Conservation (phyloP, 1,140 invertebrate genomes). For the Euschistus heros region DNA sequence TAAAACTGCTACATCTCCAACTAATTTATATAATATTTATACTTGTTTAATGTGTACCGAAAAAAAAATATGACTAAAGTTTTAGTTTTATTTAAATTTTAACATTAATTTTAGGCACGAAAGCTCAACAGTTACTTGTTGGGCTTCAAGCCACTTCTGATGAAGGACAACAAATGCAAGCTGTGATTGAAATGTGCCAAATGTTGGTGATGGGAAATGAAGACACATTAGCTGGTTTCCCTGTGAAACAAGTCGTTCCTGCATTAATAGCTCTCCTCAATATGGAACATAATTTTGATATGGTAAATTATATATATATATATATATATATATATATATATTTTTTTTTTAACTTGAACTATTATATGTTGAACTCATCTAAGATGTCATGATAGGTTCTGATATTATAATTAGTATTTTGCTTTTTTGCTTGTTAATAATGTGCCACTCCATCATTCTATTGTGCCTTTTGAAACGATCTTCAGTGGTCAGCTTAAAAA, state of each 20-base stretch:
- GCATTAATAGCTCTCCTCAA: conserved; percentile 77
- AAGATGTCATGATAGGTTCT: no score
- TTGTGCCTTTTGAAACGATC: no score
- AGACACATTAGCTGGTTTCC: conserved; percentile 94
- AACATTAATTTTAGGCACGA: conserved; percentile 55
- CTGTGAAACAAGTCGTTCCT: conserved; percentile 94
- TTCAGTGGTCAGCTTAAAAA: no score
- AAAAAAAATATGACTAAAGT: not conserved
- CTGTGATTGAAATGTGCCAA: conserved; percentile 98
- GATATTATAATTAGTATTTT: no score
- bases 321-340: conserved; percentile 5
- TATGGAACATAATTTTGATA: conserved; percentile 97
- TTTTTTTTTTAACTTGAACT: not conserved
- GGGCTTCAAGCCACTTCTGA: conserved; percentile 88
- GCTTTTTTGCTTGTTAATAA: no score
- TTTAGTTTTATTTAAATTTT: not conserved
- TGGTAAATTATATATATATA: conserved; percentile 51
- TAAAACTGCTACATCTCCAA: no score
- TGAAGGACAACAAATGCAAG: conserved; percentile 92
- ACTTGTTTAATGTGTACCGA: not conserved
- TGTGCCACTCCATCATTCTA: no score
- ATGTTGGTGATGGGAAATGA: conserved; percentile 99
- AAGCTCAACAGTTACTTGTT: conserved; percentile 86
- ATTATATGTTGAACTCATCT: not conserved
- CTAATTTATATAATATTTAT: not conserved